Base-by-base conservation (phyloP, 1,140 invertebrate genomes). In the Antheraea mylitta region DNA sequence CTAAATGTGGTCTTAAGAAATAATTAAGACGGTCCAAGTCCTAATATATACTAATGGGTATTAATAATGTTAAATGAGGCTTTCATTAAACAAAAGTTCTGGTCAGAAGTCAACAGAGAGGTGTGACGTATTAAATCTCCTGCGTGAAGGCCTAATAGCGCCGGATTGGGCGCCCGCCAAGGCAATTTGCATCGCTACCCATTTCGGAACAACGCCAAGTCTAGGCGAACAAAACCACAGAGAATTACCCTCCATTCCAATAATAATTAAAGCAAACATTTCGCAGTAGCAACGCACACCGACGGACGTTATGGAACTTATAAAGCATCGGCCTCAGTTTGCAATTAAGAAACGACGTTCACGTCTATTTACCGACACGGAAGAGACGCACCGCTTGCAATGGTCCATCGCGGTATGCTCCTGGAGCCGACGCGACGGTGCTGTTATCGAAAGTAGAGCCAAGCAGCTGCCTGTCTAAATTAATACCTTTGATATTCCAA, bases 211-310 rank as follows among this genome's bases (percentile, higher is more conserved):
- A 89, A 87, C 87, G 90, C 90, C 90, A 92, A 92, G 89, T 92
- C 89, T 92, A 92, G 88, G 86, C 88, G 86, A 92, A 92, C 89
- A 90, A 92, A 92, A 92, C 89, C 88, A 92, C 87, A 77, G 80
- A 87, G 89, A 92, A 90, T 90, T 89, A 92, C 89, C 85, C 87
- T 87, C 88, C 85, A 92, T 92, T 92, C 89, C 89, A 92, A 90
- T 92, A 92, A 92, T 92, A 92, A 92, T 92, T 92, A 90, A 92
- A 89, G 88, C 90, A 90, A 88, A 92, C 87, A 91, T 91, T 90
- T 90, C 87, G 75, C 84, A 86, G 83, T 71, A 82, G 85, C 86
- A 87, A 89, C 87, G 76, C 74, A 77, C 81, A 80, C 82, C 81
- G 85, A 85, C 86, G 70, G 75, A 76, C 85, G 85, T 89, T 88